Conservation (phyloP, 2,113 vertebrate species). For the Noctilio leporinus region DNA sequence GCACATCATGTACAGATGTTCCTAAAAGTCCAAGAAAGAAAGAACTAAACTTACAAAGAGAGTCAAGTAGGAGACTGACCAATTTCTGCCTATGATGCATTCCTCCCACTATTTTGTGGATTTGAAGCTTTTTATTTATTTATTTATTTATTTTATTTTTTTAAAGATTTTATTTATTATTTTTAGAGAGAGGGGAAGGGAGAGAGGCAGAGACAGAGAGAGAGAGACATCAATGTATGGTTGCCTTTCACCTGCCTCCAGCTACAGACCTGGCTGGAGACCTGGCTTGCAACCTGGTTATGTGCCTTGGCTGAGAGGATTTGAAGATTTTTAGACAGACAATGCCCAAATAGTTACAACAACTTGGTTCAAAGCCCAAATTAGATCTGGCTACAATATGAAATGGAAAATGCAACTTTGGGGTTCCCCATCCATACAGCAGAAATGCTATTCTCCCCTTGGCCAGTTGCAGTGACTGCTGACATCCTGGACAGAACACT, state of each 20-base stretch:
- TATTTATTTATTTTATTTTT: no score
- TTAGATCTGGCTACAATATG: neutral
- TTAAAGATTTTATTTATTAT: no score
- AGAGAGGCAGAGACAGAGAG: no score
- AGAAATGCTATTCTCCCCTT: accelerated
- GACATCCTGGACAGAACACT: accelerated
- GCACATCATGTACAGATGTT: neutral
- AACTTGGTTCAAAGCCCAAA: neutral
- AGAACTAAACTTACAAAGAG: neutral
- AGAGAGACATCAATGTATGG: no score
- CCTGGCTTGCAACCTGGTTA: no score
- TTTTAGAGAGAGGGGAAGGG: no score
- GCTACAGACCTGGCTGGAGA: no score
- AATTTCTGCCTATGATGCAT: accelerated
- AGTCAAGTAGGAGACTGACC: neutral
- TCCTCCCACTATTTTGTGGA: neutral
- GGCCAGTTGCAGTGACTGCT: no score
- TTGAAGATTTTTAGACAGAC: neutral
- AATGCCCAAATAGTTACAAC: neutral
- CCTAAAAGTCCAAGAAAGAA: neutral
- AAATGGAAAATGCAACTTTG: neutral
- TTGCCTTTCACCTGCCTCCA: no score
- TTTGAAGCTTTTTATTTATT: no score
- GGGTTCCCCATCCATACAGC: neutral
- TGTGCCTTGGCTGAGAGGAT: no score